Evolutionary conservation across 2,797 vertebrate species (phyloP).

Genomic region (Peromyscus nudipes): DNA sequence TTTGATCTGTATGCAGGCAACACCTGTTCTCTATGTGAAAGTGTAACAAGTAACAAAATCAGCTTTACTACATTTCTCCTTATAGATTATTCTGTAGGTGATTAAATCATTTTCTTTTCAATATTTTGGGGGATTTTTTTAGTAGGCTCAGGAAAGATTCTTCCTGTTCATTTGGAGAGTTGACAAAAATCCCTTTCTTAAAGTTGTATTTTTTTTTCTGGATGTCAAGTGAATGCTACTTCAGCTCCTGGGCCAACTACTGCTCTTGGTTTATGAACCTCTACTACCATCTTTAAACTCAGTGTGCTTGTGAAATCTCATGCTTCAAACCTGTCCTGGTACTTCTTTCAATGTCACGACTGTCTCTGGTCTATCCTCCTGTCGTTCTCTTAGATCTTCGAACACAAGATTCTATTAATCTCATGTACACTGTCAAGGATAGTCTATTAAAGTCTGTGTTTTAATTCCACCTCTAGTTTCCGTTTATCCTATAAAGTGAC

Average conservation of each 20-base stretch:
- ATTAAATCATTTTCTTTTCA: background rate
- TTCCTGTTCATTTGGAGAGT: background rate
- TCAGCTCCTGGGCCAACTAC: background rate
- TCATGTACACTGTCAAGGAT: background rate
- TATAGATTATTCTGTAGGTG: background rate
- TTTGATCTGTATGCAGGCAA: background rate
- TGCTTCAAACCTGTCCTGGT: background rate
- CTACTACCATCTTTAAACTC: background rate
- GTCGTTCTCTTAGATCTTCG: background rate
- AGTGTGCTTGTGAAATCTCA: background rate
- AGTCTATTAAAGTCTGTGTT: background rate
- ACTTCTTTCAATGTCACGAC: background rate
- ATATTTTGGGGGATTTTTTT: background rate
- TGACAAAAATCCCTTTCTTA: background rate
- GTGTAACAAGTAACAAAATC: background rate
- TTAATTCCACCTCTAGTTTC: background rate
- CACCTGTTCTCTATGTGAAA: background rate
- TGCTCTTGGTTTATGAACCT: background rate
- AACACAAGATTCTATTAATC: background rate
- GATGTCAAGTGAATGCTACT: background rate
- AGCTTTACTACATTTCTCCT: background rate
- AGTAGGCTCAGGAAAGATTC: background rate
- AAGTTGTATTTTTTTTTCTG: background rate
- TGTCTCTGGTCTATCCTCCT: background rate
- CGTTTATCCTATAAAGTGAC: background rate